These are phyloP conservation scores for Eulithis testata DNA, from an alignment of 2,888 invertebrate genomes.

Conservation along the genomic window DNA sequence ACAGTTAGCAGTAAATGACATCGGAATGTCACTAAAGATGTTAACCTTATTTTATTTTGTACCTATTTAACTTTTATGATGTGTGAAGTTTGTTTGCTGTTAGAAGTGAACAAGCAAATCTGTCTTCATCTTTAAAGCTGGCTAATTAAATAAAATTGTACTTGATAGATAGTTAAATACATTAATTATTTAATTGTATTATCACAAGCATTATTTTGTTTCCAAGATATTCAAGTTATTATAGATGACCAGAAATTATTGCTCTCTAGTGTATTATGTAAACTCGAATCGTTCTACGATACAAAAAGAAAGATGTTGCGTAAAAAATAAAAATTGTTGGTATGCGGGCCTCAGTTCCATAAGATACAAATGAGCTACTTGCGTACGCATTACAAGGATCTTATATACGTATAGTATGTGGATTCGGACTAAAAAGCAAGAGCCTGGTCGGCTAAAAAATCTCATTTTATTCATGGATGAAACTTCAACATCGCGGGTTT, in stretches of 20 bases:
- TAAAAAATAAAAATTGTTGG: not conserved
- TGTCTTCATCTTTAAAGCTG: not conserved
- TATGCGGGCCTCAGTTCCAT: conserved; percentile 12
- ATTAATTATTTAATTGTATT: no score
- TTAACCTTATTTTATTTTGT: conserved; percentile 42
- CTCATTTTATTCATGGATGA: conserved; percentile 78
- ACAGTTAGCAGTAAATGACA: conserved; percentile 73
- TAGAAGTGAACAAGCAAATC: not conserved
- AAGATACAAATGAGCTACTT: conserved; percentile 28
- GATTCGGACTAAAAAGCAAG: conserved; percentile 55
- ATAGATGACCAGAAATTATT: no score
- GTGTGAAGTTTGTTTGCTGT: conserved; percentile 16
- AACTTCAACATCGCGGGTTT: conserved; percentile 79
- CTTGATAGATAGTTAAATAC: no score
- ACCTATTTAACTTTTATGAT: conserved; percentile 28
- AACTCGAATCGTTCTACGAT: no score
- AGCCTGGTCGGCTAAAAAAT: conserved; percentile 67
- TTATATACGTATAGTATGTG: conserved; percentile 28
- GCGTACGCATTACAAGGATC: conserved; percentile 34
- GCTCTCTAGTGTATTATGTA: no score
- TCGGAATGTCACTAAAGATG: conserved; percentile 62
- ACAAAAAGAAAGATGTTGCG: no score
- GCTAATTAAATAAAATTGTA: no score
- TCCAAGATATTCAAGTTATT: no score
- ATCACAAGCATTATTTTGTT: no score